A percentile compares a stretch with the other conserved stretches of the same genome.
phyloP scores from a whole-genome alignment of 2,113 vertebrate genomes.

The Mesembrinibis cayennensis region DNA sequence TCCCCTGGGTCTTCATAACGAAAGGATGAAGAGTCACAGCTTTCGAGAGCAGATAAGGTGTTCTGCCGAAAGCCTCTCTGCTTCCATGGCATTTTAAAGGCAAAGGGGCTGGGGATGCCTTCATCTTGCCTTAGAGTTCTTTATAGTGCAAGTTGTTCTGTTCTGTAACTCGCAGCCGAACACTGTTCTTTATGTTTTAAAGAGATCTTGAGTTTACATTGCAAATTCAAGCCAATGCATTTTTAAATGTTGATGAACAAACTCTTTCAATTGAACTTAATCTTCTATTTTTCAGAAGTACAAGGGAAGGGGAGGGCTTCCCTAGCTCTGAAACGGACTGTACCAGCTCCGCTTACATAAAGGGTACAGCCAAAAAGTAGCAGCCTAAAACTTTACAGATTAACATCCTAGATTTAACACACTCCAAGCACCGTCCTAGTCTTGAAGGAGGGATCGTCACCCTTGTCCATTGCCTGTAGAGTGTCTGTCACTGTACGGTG shows the following conservation, averaged over 20 bases:
- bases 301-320: not conserved
- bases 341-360: not conserved
- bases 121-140: not conserved
- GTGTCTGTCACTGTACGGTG: not conserved
- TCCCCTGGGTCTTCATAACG: constrained; percentile 45
- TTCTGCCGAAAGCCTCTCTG: constrained; percentile 34
- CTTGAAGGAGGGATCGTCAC: not conserved
- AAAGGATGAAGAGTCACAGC: constrained; percentile 52
- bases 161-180: not conserved
- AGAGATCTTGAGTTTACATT: not conserved
- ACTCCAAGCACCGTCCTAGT: not conserved
- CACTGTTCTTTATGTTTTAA: not conserved
- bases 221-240: not conserved
- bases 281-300: not conserved
- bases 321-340: not conserved
- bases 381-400: not conserved
- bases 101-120: constrained; percentile 55
- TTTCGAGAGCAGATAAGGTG: constrained; percentile 48
- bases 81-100: constrained; percentile 68
- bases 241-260: not conserved
- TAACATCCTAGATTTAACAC: not conserved
- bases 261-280: not conserved
- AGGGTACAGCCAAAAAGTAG: not conserved
- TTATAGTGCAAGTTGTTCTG: not conserved
- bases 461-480: not conserved